Percentiles rank a stretch among this genome's conserved stretches.
These are phyloP conservation scores for Melanotaenia maccullochi DNA, from an alignment of 2,797 vertebrate genomes.

Conservation along the genomic window DNA sequence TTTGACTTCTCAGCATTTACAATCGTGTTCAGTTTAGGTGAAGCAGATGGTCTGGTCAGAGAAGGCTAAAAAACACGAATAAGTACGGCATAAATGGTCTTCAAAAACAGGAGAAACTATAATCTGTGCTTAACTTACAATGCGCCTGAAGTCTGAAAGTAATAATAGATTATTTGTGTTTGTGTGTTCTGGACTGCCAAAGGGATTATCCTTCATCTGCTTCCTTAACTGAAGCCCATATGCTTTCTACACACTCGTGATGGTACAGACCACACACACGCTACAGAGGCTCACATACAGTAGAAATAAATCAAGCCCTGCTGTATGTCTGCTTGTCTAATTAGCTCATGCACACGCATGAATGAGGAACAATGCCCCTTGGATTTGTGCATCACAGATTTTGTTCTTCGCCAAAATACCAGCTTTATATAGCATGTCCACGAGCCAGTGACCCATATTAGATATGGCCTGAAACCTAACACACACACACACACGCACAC, in stretches of 20 bases:
- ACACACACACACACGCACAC: conserved; percentile 19
- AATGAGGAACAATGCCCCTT: conserved; percentile 10
- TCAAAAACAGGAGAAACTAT: too few species aligned
- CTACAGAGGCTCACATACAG: conserved; percentile 49
- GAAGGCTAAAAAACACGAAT: too few species aligned
- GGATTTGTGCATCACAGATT: conserved; percentile 58
- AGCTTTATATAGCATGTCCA: conserved; percentile 73
- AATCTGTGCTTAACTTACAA: too few species aligned
- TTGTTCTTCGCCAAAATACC: conserved; percentile 63
- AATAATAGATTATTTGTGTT: too few species aligned
- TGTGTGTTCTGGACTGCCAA: conserved; percentile 40
- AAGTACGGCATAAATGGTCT: too few species aligned
- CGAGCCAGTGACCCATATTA: conserved; percentile 75
- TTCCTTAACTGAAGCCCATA: conserved; percentile 76
- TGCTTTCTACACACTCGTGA: conserved; percentile 67
- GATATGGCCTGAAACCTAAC: conserved; percentile 49
- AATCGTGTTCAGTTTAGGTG: too few species aligned
- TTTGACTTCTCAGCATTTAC: too few species aligned
- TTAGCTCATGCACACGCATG: conserved; percentile 17
- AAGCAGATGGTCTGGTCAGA: too few species aligned
- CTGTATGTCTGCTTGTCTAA: conserved; percentile 39
- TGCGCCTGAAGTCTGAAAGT: too few species aligned
- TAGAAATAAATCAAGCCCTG: conserved; percentile 33
- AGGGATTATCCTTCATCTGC: conserved; percentile 78
- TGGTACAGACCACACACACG: conserved; percentile 30